Percentiles rank a stretch among this genome's conserved stretches.
Conservation (phyloP, 2,113 vertebrate species). For the Poeciliopsis prolifica region DNA sequence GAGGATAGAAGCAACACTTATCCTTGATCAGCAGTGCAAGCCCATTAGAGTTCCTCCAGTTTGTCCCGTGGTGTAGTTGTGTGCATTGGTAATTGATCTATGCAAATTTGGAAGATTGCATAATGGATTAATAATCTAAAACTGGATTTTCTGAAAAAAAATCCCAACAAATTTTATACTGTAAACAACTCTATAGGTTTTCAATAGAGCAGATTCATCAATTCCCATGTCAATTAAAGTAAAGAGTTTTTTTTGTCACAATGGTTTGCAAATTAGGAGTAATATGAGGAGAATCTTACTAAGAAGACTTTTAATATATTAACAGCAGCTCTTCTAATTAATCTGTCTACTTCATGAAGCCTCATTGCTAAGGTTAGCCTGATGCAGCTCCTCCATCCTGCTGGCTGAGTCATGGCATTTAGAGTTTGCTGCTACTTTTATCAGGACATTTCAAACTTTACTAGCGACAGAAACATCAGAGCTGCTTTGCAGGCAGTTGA, state of each 20-base stretch:
- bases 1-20: constrained; percentile 43
- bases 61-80: constrained; percentile 36
- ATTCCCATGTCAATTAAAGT: no score
- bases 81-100: constrained; percentile 14
- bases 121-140: constrained; percentile 27
- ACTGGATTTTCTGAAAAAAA: neutral
- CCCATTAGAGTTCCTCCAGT: constrained; percentile 55
- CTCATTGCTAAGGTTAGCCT: no score
- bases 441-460: neutral
- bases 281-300: no score
- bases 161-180: no score
- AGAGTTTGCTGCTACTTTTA: neutral
- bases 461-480: neutral
- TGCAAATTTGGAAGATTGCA: constrained; percentile 34
- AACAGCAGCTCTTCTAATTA: no score
- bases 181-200: no score
- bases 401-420: no score
- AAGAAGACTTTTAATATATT: no score
- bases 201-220: no score
- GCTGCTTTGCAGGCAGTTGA: neutral
- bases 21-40: constrained; percentile 51
- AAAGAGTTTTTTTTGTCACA: neutral
- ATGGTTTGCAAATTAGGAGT: neutral
- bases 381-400: no score
- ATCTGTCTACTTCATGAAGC: no score